Conservation (phyloP, 2,888 invertebrate genomes). For the Napeogenes inachia region DNA sequence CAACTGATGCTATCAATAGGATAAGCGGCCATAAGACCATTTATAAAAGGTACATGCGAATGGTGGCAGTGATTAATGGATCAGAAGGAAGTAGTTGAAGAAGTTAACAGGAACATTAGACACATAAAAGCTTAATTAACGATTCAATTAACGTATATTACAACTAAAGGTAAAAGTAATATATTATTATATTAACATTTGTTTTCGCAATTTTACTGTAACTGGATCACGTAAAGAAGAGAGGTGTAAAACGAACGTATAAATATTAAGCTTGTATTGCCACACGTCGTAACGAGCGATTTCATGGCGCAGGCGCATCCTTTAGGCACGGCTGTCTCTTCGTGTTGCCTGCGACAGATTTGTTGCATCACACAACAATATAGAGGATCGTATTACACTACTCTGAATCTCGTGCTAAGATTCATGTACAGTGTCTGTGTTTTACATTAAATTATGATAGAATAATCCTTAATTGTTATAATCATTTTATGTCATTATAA, state of each 20-base stretch:
- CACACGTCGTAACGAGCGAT: slow-evolving; percentile 59
- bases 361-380: slow-evolving; percentile 64
- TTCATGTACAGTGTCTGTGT: no score
- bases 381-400: slow-evolving; percentile 69
- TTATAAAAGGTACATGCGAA: slow-evolving; percentile 31
- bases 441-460: no score
- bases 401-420: slow-evolving; percentile 61
- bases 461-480: no score
- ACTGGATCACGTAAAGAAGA: no score
- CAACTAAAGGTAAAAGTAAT: no score
- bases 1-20: slow-evolving; percentile 35
- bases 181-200: no score
- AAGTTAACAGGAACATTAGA: no score
- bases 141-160: no score
- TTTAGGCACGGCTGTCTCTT: slow-evolving; percentile 71
- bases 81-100: not conserved
- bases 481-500: no score
- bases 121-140: not conserved
- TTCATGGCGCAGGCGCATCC: slow-evolving; percentile 70
- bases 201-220: no score
- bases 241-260: not conserved
- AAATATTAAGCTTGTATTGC: slow-evolving; percentile 32
- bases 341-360: slow-evolving; percentile 55
- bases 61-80: not conserved
- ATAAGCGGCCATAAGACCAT: slow-evolving; percentile 32